Conservation (phyloP, 1,140 invertebrate genomes). For the Mizuhopecten yessoensis region DNA sequence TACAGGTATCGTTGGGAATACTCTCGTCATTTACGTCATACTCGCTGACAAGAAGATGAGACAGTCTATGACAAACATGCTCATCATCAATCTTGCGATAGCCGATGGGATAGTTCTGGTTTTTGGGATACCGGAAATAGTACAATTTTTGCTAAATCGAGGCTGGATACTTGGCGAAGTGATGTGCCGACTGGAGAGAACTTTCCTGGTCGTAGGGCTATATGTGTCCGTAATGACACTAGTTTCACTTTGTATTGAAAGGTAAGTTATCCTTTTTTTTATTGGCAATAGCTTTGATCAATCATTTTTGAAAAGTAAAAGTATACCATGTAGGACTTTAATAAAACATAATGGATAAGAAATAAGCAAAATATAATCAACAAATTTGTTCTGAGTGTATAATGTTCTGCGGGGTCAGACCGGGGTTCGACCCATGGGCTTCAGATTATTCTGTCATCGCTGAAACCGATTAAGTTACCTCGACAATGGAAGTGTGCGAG, state of each 20-base stretch:
- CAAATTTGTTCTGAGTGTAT: too few species aligned
- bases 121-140: slow-evolving; percentile 82
- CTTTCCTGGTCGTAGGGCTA: slow-evolving; percentile 78
- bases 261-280: slow-evolving; percentile 80
- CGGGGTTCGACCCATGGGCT: too few species aligned
- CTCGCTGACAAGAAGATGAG: slow-evolving; percentile 81
- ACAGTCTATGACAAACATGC: slow-evolving; percentile 80
- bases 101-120: slow-evolving; percentile 82
- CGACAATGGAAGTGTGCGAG: too few species aligned
- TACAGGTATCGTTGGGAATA: slow-evolving; percentile 80
- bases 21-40: slow-evolving; percentile 81
- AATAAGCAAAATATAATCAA: too few species aligned
- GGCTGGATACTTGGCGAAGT: slow-evolving; percentile 81
- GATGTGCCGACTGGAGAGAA: slow-evolving; percentile 78
- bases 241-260: slow-evolving; percentile 82
- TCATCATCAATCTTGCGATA: slow-evolving; percentile 82
- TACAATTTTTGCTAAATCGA: slow-evolving; percentile 81
- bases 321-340: too few species aligned
- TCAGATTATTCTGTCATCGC: too few species aligned
- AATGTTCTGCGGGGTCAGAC: too few species aligned
- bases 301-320: too few species aligned
- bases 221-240: slow-evolving; percentile 83
- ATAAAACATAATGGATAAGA: too few species aligned
- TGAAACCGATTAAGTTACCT: too few species aligned
- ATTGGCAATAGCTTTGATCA: too few species aligned